phyloP scores from a whole-genome alignment of 2,113 vertebrate genomes.

The Craseonycteris thonglongyai region DNA sequence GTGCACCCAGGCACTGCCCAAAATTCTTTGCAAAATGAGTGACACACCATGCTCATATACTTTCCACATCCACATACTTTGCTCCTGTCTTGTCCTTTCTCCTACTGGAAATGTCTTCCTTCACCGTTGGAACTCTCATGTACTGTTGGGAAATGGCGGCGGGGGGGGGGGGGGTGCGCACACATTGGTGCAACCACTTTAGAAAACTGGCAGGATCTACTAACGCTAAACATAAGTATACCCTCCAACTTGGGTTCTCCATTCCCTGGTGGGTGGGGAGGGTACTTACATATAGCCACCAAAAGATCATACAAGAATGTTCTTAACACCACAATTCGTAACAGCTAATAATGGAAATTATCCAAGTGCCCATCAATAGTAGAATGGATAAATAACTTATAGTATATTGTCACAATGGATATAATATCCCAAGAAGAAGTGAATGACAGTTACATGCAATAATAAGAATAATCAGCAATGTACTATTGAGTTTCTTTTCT shows the following conservation, averaged over 20 bases:
- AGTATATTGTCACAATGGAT: not conserved
- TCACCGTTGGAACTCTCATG: not conserved
- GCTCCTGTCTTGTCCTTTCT: not conserved
- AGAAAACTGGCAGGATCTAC: not conserved
- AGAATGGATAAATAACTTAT: not conserved
- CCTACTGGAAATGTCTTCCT: not conserved
- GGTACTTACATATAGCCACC: not conserved
- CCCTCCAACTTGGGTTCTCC: not conserved
- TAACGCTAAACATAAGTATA: not conserved
- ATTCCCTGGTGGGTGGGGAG: not conserved
- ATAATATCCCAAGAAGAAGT: not conserved
- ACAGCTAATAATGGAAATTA: not conserved
- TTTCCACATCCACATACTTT: not conserved
- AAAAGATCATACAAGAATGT: not conserved
- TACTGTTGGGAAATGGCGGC: too few species aligned
- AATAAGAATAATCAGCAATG: not conserved
- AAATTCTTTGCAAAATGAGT: not conserved
- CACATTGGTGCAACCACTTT: not conserved
- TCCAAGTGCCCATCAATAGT: not conserved
- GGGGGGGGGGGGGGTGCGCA: not conserved
- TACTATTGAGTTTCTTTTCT: not conserved
- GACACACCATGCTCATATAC: not conserved
- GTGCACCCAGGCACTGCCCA: too few species aligned
- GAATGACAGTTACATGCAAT: not conserved
- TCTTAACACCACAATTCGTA: not conserved